Base-by-base conservation (phyloP, 2,888 invertebrate genomes). In the Ormia ochracea region DNA sequence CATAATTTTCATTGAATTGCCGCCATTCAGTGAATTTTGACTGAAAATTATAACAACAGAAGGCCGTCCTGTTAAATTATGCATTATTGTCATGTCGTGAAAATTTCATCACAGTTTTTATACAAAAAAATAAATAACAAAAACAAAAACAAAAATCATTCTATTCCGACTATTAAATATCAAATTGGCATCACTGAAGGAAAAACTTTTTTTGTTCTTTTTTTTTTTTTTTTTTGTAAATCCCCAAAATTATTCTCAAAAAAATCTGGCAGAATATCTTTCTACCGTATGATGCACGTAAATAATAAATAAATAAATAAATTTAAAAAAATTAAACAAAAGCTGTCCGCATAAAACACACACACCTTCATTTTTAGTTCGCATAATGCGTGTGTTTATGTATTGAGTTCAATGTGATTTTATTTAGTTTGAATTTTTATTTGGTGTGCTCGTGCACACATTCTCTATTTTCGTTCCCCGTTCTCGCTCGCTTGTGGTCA, bases 251-350 rank as follows among this genome's bases (percentile, higher is more conserved):
- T n/a, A 38, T 48, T 65, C 0, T 10, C 23, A 6, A 38, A 65
- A 19, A 23, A 65, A 31, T n/a, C 7, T 12, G 2, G 33, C 9
- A n/a, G n/a, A n/a, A n/a, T n/a, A n/a, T n/a, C n/a, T n/a, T n/a
- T 68, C 21, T 43, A 36, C 17, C 7, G 36, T 33, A 61, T 17
- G 14, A 17, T 69, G 61, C 61, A 76, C 19, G 48, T 68, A 54
- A 61, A 69, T 17, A 59, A 45, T 68, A 54, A 61, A 69, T 17
- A 59, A 45, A 54, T 45, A 33, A 33, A 43, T 56, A 54, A 48
- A 31, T 28, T 48, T 19, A n/a, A 23, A 45, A 75, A 41, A 50
- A 23, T 28, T 54, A 54, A 17, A 17, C 19, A 61, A 43, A 68
- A 45, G 54, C 45, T 61, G 45, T 19, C 43, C 12, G 26, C 17